Percentiles rank a stretch among this genome's conserved stretches.
Evolutionary conservation across 2,888 invertebrate genomes (phyloP).

Genomic region (Ypsolopha scabrella): DNA sequence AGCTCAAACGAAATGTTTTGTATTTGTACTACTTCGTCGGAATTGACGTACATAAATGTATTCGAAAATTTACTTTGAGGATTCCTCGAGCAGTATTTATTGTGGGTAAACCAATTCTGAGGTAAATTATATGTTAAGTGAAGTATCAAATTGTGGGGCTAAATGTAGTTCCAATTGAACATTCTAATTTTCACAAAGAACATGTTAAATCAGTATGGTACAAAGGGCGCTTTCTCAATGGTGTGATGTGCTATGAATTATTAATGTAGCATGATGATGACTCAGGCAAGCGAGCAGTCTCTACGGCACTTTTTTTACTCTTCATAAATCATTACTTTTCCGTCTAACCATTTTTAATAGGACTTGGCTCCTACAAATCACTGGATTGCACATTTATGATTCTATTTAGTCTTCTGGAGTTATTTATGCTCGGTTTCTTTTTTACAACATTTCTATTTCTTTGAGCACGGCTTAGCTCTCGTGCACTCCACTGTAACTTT

Average conservation of each 20-base stretch:
- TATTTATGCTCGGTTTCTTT: slow-evolving; percentile 9
- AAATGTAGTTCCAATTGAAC: too few relatives aligned
- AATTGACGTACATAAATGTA: background rate
- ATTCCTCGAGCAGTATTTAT: background rate
- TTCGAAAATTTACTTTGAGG: background rate
- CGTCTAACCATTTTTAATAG: slow-evolving; percentile 31
- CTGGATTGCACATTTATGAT: slow-evolving; percentile 7
- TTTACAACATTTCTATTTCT: slow-evolving; percentile 3
- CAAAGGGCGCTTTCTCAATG: slow-evolving; percentile 67
- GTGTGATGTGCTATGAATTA: slow-evolving; percentile 61
- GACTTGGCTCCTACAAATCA: slow-evolving; percentile 24
- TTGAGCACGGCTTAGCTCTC: too few relatives aligned
- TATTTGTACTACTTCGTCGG: background rate
- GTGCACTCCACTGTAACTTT: background rate
- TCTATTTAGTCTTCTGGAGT: background rate
- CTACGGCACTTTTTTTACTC: slow-evolving; percentile 38
- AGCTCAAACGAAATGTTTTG: background rate
- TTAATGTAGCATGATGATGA: slow-evolving; percentile 42
- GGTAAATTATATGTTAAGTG: background rate
- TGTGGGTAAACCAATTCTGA: background rate
- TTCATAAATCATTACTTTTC: slow-evolving; percentile 45
- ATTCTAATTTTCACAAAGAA: too few relatives aligned
- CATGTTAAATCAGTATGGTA: slow-evolving; percentile 53
- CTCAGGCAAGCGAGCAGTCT: slow-evolving; percentile 29
- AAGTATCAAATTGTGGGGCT: too few relatives aligned